A percentile compares a stretch with the other conserved stretches of the same genome.
Evolutionary conservation across 2,113 vertebrate genomes (phyloP).

Genomic region (Strigops habroptila): DNA sequence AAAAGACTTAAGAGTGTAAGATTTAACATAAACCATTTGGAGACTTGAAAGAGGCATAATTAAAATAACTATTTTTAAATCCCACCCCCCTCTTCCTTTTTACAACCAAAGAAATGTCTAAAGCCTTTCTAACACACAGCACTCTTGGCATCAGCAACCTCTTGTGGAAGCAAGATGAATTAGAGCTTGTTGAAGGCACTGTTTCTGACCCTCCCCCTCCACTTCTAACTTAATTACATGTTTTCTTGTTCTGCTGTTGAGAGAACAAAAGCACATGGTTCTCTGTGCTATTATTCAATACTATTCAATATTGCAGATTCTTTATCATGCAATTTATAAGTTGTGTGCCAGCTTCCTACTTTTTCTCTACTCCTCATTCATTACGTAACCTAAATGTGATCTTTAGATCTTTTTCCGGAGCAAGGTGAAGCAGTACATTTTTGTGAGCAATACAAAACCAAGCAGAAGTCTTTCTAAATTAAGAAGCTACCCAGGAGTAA

Average conservation of each 20-base stretch:
- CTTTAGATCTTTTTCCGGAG: neutral
- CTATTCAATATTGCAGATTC: neutral
- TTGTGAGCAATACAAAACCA: neutral
- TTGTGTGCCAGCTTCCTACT: neutral
- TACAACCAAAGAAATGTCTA: neutral
- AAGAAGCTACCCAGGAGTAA: neutral
- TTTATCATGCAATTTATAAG: neutral
- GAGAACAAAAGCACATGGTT: neutral
- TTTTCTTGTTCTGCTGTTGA: neutral
- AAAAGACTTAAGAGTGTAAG: neutral
- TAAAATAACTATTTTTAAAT: neutral
- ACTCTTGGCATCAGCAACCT: neutral
- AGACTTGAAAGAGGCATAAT: neutral
- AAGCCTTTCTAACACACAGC: neutral
- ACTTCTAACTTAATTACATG: neutral
- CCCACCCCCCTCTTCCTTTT: neutral
- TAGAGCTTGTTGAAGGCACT: neutral
- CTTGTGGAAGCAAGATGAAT: neutral
- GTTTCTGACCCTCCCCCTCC: neutral
- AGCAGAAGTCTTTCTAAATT: neutral
- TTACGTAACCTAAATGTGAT: neutral
- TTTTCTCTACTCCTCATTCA: neutral
- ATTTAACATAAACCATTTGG: neutral
- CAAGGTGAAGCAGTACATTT: neutral
- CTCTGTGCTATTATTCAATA: neutral